Evolutionary conservation across 1,140 invertebrate genomes (phyloP), one percentile per base, ranked within the genome.

Genomic region (Trypoxylus dichotomus): DNA sequence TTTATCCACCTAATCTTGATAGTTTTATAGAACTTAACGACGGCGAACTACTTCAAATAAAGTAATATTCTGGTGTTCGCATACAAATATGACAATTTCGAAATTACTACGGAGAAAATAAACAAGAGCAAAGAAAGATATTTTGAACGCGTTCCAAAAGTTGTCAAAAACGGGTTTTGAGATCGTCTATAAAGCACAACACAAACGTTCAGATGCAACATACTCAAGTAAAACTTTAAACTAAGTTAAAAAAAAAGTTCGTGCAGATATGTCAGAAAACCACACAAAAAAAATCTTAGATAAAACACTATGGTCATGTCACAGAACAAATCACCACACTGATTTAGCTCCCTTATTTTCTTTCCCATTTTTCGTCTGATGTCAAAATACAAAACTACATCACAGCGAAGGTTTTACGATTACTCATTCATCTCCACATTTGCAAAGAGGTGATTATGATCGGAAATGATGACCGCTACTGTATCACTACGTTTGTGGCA

Each of bases 401-500:
- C 21, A 63, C 19, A 27, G 0, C 19, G 60, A 63, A 63, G 21
- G n/a, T 27, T 24, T 27, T 25, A 5, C 10, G 60, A 13, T 63
- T 63, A 24, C 21, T 63, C 19, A 21, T 63, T 63, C 21, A 63
- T 6, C 19, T 25, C 19, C 60, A 63, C 60, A 63, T 63, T 13
- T 63, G 60, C 19, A 11, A 19, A 63, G 60, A 63, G 60, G 24
- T 63, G 60, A 63, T 63, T 63, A 63, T 63, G 60, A 63, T 25
- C n/a, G 60, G 60, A 63, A 63, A 27, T 63, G 60, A 24, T 63
- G 60, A 63, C 60, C 60, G 21, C 60, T 25, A 63, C 60, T 63
- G 60, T 63, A 19, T 63, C 60, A 63, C 60, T 63, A 25, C 60
- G 60, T 63, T 63, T 63, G 60, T 63, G 60, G 60, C 60, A 63